A percentile compares a stretch with the other conserved stretches of the same genome.
phyloP scores from a whole-genome alignment of 2,888 invertebrate species.

The Drosophila seclusa region DNA sequence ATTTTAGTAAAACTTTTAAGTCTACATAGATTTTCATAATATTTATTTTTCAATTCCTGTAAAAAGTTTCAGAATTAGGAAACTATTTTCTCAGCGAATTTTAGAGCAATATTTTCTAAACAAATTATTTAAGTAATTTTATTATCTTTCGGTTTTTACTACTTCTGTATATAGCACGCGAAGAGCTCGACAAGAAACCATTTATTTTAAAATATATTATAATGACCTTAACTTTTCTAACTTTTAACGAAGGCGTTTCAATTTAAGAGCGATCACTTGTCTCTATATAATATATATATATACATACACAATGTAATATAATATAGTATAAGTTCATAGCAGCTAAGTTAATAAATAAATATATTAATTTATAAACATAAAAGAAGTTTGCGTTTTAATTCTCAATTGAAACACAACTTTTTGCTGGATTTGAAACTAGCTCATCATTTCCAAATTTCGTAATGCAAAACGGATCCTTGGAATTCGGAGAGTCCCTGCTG shows the following conservation, averaged over 20 bases:
- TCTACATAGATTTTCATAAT: not conserved
- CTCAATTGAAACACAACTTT: not conserved
- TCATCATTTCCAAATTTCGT: not conserved
- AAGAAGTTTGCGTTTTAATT: conserved; percentile 8
- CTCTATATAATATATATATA: not conserved
- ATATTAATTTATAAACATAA: conserved; percentile 41
- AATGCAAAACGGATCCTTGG: conserved; percentile 11
- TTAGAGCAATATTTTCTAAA: conserved; percentile 14
- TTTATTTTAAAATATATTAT: not conserved
- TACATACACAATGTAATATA: not conserved
- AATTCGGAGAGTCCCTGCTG: conserved; percentile 18
- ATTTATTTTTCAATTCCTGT: not conserved
- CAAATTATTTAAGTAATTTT: not conserved
- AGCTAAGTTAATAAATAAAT: conserved; percentile 35
- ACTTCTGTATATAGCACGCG: not conserved
- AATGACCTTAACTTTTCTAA: not conserved
- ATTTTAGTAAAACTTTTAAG: not conserved
- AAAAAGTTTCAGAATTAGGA: not conserved
- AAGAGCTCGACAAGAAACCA: not conserved
- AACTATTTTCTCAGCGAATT: not conserved
- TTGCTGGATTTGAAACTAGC: not conserved
- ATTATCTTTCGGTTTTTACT: not conserved
- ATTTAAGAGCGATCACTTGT: not conserved
- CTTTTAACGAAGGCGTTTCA: not conserved
- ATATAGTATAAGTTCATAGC: conserved; percentile 4